Evolutionary conservation across 2,888 invertebrate species (phyloP), one percentile per base, ranked within the genome.

Genomic region (Philereme transversata): DNA sequence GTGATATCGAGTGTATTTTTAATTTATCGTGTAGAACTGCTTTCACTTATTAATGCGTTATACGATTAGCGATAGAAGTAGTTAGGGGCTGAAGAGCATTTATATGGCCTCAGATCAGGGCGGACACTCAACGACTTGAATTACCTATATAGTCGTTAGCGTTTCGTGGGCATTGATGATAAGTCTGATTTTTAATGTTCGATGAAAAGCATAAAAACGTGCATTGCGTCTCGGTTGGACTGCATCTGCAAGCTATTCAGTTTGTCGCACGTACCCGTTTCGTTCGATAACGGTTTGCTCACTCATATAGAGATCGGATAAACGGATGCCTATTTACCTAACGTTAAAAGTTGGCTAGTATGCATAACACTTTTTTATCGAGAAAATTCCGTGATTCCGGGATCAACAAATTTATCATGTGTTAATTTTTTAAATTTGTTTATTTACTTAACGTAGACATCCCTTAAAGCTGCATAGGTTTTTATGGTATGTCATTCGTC

Each of bases 1-100:
- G 91, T 92, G 91, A 92, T 92, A 91, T 87, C 81, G 78, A 85
- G 79, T 87, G 83, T 88, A 86, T 82, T 83, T 79, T 75, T 78
- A 81, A 84, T 80, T 82, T 84, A 85, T 84, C 80, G 73, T 60
- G 40, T 79, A 77, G 79, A 78, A 77, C 79, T 75, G 80, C 77
- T 79, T 78, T 74, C 77, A 77, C 71, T 72, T 75, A 70, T 71
- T 77, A 79, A 76, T 79, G 76, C 68, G 72, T 68, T 75, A 76
- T 75, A 76, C 71, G 74, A 71, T 73, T 77, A 74, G 73, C 71
- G 69, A 73, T 75, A 74, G 57, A 54, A 62, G 59, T 69, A 52
- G 53, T 68, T 68, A 57, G 48, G 56, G 67, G 71, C 60, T 68
- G 63, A 68, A 71, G 77, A 81, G 79, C 79, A 81, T 83, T 84